These are phyloP conservation scores for Vannuccia rotundouncinata DNA, from an alignment of 2,888 invertebrate genomes.

Conservation along the genomic window DNA sequence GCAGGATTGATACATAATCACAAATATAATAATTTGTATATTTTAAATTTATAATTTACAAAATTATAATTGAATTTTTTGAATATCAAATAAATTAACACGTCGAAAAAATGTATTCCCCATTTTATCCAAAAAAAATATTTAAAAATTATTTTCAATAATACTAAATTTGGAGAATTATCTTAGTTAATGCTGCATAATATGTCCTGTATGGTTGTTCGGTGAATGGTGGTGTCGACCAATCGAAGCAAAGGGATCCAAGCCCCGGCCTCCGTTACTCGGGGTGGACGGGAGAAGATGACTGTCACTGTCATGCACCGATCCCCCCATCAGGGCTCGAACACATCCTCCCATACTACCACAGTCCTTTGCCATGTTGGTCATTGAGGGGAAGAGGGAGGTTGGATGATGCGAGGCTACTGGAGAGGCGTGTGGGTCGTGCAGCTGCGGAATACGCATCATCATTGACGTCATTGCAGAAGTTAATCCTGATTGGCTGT, in stretches of 20 bases:
- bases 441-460: constrained; percentile 5
- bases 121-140: no score
- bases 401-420: not conserved
- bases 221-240: not conserved
- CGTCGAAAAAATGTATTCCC: no score
- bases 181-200: not conserved
- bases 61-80: no score
- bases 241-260: not conserved
- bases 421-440: not conserved
- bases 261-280: not conserved
- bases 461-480: constrained; percentile 14
- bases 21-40: no score
- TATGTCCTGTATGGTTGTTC: not conserved
- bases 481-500: constrained; percentile 1
- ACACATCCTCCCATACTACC: not conserved
- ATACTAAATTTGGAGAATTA: no score
- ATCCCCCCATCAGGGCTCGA: not conserved
- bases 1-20: no score
- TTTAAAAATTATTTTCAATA: no score
- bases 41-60: no score
- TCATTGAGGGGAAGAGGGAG: not conserved
- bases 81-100: no score
- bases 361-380: not conserved
- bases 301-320: not conserved
- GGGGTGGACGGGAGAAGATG: not conserved